Base-by-base conservation (phyloP, 2,797 vertebrate species). In the Enteromius unitaeniatus region DNA sequence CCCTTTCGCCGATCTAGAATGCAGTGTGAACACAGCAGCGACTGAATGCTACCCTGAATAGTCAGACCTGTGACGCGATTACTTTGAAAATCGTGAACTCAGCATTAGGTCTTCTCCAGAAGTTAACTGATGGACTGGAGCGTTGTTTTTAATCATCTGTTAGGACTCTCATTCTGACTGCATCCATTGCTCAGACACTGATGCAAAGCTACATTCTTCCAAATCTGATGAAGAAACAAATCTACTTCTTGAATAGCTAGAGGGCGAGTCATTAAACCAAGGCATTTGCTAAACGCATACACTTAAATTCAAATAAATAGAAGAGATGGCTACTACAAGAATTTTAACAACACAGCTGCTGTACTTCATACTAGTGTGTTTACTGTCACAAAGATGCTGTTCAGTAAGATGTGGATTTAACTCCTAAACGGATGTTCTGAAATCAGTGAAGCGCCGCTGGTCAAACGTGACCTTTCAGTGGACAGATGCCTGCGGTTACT, bases 381-480 rank as follows among this genome's bases (percentile, higher is more conserved):
- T 55, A 55, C 55, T 4, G n/a, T 72, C 8, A 47, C 15, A 49
- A 19, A 19, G 42, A 72, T 28, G 45, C 45, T 73, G 11, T 49
- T 13, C 45, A 51, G 17, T 28, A 28, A 28, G 49, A 19, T 7
- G 42, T 28, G 45, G 45, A 11, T 49, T 4, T 73, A 7, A 3
- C 17, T 73, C 8, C 1, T 28, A 34, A 49, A 53, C 49, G 47
- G 21, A 14, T 11, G 70, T 5, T 45, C 55, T 64, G 23, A 37
- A 75, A 55, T 53, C 31, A 19, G 6, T 11, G 40, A 17, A 45
- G 78, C 78, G 5, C 28, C 78, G 13, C 13, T 10, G 79, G 67
- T 81, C 67, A 60, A 60, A 15, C 23, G 37, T 23, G 68, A 81
- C 79, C 79, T 81, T 81, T 62, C 23, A 81, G 11, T 0, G 4